Conservation (phyloP, 2,888 invertebrate species). For the Bimastos eiseni region DNA sequence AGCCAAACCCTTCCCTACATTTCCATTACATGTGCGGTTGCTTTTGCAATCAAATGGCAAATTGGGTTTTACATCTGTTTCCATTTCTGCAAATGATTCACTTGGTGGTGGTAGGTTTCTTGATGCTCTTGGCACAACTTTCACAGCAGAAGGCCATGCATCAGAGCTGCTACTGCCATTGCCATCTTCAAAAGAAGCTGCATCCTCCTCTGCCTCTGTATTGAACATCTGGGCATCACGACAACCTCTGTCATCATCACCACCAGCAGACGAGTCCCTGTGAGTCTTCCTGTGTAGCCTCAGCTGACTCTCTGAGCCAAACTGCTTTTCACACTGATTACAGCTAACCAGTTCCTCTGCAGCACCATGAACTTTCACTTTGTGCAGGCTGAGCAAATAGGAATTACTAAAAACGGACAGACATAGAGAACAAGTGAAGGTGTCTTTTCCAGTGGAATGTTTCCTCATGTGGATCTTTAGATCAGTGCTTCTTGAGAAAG, state of each 20-base stretch:
- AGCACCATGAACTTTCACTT: slow-evolving; percentile 20
- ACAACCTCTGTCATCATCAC: neutral
- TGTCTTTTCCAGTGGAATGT: slow-evolving; percentile 21
- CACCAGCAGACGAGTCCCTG: slow-evolving; percentile 21
- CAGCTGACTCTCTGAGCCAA: slow-evolving; percentile 28
- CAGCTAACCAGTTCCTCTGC: slow-evolving; percentile 26
- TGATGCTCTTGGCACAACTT: neutral
- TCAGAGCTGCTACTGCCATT: slow-evolving; percentile 10
- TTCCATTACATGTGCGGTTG: neutral
- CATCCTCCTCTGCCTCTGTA: neutral
- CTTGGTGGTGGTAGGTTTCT: neutral
- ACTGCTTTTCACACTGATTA: slow-evolving; percentile 34
- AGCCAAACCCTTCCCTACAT: neutral
- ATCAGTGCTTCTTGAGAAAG: slow-evolving; percentile 42
- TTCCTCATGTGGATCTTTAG: slow-evolving; percentile 41
- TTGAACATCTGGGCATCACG: neutral
- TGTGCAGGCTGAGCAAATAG: slow-evolving; percentile 38
- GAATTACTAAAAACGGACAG: slow-evolving; percentile 1
- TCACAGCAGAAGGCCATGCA: neutral
- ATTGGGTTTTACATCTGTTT: neutral
- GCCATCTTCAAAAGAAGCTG: neutral
- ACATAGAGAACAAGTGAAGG: neutral
- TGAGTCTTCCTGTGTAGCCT: slow-evolving; percentile 33
- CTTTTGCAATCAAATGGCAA: neutral
- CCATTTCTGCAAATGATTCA: neutral